Percentiles rank a stretch among this genome's conserved stretches.
phyloP scores from a whole-genome alignment of 2,888 invertebrate genomes.

The Polydrusus cervinus region DNA sequence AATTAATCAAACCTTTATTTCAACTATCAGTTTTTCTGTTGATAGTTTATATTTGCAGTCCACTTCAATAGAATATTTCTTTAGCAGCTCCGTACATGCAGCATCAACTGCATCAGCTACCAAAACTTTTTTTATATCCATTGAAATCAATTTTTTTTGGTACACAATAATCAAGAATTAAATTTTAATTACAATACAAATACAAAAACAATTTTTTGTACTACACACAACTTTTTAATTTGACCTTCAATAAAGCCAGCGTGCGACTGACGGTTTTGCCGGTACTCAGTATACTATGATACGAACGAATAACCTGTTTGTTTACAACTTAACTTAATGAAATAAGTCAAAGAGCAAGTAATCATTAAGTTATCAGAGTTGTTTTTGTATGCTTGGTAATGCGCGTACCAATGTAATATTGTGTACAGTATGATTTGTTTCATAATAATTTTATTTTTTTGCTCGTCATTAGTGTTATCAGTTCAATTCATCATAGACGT shows the following conservation, averaged over 20 bases:
- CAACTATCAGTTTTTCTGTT: constrained; percentile 85
- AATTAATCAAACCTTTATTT: constrained; percentile 82
- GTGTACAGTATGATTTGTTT: constrained; percentile 2
- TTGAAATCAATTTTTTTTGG: constrained; percentile 46
- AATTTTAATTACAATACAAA: not conserved
- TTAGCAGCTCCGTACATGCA: constrained; percentile 87
- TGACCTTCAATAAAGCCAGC: not conserved
- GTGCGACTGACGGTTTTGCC: constrained; percentile 15
- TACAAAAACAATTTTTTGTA: not conserved
- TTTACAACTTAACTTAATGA: constrained; percentile 27
- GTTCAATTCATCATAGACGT: too few species aligned
- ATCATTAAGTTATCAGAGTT: constrained; percentile 7
- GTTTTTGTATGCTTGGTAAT: constrained; percentile 15
- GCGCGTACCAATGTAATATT: not conserved
- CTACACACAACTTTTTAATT: constrained; percentile 12
- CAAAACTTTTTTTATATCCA: constrained; percentile 85
- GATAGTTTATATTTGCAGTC: constrained; percentile 85
- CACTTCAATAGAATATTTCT: constrained; percentile 85
- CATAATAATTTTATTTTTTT: too few species aligned
- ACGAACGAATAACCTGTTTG: constrained; percentile 40
- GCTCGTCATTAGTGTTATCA: too few species aligned
- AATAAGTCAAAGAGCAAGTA: constrained; percentile 21
- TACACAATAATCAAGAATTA: too few species aligned
- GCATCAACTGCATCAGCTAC: constrained; percentile 95
- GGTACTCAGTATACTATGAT: constrained; percentile 1